These are phyloP conservation scores for Pheosia tremula DNA, from an alignment of 2,888 invertebrate genomes.

Conservation along the genomic window DNA sequence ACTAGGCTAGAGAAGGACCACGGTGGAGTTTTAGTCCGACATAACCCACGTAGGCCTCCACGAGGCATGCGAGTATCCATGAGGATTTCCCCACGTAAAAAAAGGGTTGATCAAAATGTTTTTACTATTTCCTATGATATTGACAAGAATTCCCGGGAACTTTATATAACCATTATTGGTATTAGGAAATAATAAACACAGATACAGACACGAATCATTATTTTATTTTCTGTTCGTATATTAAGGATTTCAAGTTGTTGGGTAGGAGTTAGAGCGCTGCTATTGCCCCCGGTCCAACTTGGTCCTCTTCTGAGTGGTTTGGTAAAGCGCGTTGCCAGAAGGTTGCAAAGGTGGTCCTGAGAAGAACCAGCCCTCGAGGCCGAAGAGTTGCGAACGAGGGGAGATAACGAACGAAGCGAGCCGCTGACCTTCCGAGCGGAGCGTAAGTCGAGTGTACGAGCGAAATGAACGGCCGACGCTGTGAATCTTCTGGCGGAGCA, in stretches of 20 bases:
- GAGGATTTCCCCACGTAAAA: too few relatives aligned
- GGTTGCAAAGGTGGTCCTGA: neutral
- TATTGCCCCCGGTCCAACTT: neutral
- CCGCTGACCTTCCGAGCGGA: conserved; percentile 2
- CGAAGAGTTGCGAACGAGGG: neutral
- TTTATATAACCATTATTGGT: neutral
- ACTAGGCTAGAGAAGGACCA: too few relatives aligned
- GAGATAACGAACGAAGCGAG: neutral
- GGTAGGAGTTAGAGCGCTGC: too few relatives aligned
- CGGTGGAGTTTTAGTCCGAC: too few relatives aligned
- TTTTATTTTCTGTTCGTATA: neutral
- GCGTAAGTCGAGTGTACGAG: neutral
- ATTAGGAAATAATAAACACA: neutral
- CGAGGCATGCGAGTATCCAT: too few relatives aligned
- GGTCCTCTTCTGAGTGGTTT: neutral
- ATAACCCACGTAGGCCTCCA: too few relatives aligned
- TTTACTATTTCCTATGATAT: neutral
- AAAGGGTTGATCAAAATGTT: too few relatives aligned
- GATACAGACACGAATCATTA: neutral
- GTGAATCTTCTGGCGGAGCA: conserved; percentile 1
- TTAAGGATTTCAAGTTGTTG: too few relatives aligned
- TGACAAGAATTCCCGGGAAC: neutral
- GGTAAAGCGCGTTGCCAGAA: neutral
- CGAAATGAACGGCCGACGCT: neutral
- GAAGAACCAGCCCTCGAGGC: neutral